These are phyloP conservation scores for Portevinia maculata DNA, from an alignment of 2,888 invertebrate species.

Conservation along the genomic window DNA sequence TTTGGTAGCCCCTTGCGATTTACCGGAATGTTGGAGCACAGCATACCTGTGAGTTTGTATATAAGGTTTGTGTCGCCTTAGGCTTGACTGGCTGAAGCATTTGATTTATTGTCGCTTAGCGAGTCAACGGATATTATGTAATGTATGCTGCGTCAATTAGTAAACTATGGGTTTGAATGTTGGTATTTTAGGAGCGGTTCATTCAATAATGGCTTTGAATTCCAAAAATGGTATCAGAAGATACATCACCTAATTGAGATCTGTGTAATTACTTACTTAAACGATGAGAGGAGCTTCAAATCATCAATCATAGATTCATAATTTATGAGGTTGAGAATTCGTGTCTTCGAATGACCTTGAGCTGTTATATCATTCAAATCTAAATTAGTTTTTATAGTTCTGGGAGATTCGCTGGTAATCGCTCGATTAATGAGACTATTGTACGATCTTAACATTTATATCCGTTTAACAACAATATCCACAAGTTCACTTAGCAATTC, in stretches of 20 bases:
- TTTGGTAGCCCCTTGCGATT: constrained; percentile 33
- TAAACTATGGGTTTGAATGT: constrained; percentile 2
- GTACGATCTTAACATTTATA: no score
- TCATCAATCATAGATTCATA: no score
- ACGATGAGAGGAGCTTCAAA: not conserved
- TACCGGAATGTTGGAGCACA: constrained; percentile 39
- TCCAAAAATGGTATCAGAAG: not conserved
- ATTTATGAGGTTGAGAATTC: no score
- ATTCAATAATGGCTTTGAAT: not conserved
- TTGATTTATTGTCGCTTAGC: constrained; percentile 49
- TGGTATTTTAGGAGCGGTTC: constrained; percentile 41
- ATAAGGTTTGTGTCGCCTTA: constrained; percentile 32
- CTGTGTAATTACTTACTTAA: not conserved
- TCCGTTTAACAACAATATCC: no score
- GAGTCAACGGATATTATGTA: constrained; percentile 32
- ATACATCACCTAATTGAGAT: not conserved
- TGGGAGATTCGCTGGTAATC: no score
- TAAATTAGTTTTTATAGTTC: no score
- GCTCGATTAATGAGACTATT: no score
- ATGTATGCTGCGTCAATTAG: constrained; percentile 14
- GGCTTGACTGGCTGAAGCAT: constrained; percentile 41
- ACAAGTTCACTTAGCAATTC: no score
- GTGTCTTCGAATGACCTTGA: no score
- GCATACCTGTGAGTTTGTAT: constrained; percentile 4
- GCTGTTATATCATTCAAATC: no score